These are phyloP conservation scores for Rhabdomys pumilio DNA, from an alignment of 2,797 vertebrate genomes.

Conservation along the genomic window DNA sequence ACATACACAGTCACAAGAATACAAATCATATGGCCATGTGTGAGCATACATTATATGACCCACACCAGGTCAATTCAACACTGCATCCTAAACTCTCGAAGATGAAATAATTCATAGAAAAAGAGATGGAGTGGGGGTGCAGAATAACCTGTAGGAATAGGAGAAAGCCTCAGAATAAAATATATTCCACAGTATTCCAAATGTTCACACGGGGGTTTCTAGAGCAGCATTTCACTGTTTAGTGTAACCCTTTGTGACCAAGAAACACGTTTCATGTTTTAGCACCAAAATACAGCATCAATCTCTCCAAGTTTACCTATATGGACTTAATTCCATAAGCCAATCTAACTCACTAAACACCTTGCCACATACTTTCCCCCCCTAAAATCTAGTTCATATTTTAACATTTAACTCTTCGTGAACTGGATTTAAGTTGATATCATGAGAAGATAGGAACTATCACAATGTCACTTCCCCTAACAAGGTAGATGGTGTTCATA, in stretches of 20 bases:
- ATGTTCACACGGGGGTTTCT: not conserved
- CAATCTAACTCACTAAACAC: slow-evolving; percentile 55
- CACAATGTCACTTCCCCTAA: slow-evolving; percentile 22
- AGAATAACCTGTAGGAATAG: not conserved
- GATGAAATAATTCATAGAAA: not conserved
- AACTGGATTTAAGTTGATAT: slow-evolving; percentile 24
- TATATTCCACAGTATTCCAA: not conserved
- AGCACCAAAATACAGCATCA: not conserved
- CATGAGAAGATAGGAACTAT: not conserved
- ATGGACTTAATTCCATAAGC: slow-evolving; percentile 20
- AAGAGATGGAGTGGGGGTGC: not conserved
- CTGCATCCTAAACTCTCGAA: slow-evolving; percentile 6
- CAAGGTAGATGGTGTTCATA: not conserved
- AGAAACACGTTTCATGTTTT: not conserved
- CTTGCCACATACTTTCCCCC: not conserved
- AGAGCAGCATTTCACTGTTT: not conserved
- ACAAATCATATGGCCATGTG: not conserved
- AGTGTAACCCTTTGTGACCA: not conserved
- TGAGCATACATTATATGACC: not conserved
- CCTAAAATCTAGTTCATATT: slow-evolving; percentile 3
- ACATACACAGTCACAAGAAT: not conserved
- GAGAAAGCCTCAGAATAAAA: not conserved
- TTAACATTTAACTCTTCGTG: not conserved
- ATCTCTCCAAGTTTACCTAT: not conserved
- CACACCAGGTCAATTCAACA: not conserved